Base-by-base conservation (phyloP, 1,140 invertebrate species). In the Cotesia typhae region DNA sequence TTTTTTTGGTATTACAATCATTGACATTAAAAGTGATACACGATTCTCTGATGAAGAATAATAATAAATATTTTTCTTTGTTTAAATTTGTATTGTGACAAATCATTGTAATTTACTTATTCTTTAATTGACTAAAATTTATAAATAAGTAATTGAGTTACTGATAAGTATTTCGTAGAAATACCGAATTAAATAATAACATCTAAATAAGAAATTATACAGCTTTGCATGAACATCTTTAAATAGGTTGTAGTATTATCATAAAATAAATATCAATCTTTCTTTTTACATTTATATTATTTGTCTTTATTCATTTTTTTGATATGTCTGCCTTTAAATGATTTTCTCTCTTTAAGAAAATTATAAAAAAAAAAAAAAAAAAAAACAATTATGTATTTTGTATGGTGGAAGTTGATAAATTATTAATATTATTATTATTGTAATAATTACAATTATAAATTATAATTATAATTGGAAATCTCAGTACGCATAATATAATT, bases 171-270 rank as follows among this genome's bases (percentile, higher is more conserved):
- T 55, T 47, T 41, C 41, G 41, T 41, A 41, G 47, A 20, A 38
- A 76, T 59, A 55, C 63, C 59, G 65, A 69, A 63, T 70, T 51
- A 71, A 64, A 78, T 52, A 73, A 61, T 76, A 57, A 81, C 57
- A 70, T 36, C 57, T 71, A 64, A 77, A 67, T 14, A 14, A 14
- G 14, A 0, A 77, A 76, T 79, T 78, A 76, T 78, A 80, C 72
- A 71, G 74, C 74, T 78, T 81, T 82, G 81, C 78, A 81, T 81
- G 81, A 51, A 79, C 75, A 55, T 79, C 75, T 82, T 83, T 83
- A 81, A 78, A 74, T 80, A 82, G 79, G 80, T 80, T 83, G 81
- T 84, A 82, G 76, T 75, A 78, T 68, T 71, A 75, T 79, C 79
- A 77, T 70, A 72, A 79, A 83, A 82, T 82, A 82, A 83, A 7